A percentile compares a stretch with the other conserved stretches of the same genome.
Evolutionary conservation across 2,888 invertebrate genomes (phyloP).

Genomic region (Autographa pulchrina): DNA sequence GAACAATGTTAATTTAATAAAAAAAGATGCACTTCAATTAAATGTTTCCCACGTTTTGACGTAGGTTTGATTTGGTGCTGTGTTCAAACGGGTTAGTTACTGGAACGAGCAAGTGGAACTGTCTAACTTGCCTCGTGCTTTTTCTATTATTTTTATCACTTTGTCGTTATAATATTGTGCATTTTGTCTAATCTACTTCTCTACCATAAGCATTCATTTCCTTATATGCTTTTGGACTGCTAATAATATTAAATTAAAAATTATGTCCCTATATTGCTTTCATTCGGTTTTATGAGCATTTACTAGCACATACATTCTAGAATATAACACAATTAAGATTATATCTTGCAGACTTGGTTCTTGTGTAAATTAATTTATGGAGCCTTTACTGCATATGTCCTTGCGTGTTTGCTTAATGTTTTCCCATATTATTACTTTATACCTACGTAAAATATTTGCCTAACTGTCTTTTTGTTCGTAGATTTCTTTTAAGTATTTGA

Average conservation of each 20-base stretch:
- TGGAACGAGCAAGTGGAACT: slow-evolving; percentile 17
- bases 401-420: slow-evolving; percentile 23
- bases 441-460: not conserved
- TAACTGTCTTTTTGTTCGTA: not conserved
- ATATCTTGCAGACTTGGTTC: slow-evolving; percentile 45
- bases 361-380: slow-evolving; percentile 41
- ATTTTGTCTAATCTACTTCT: not conserved
- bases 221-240: not conserved
- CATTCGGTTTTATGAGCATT: slow-evolving; percentile 20
- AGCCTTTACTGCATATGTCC: slow-evolving; percentile 14
- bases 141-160: not conserved
- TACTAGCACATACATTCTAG: slow-evolving; percentile 21
- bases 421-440: slow-evolving; percentile 27
- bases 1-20: slow-evolving; percentile 46
- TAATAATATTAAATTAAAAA: not conserved
- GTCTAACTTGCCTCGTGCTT: not conserved
- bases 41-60: slow-evolving; percentile 51
- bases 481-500: too few relatives aligned
- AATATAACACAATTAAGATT: slow-evolving; percentile 52
- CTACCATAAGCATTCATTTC: not conserved
- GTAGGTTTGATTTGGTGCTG: slow-evolving; percentile 33
- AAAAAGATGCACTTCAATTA: slow-evolving; percentile 44
- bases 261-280: not conserved
- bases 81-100: slow-evolving; percentile 32
- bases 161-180: too few relatives aligned